Base-by-base conservation (phyloP, 2,113 vertebrate species). In the Platysternon megacephalum region DNA sequence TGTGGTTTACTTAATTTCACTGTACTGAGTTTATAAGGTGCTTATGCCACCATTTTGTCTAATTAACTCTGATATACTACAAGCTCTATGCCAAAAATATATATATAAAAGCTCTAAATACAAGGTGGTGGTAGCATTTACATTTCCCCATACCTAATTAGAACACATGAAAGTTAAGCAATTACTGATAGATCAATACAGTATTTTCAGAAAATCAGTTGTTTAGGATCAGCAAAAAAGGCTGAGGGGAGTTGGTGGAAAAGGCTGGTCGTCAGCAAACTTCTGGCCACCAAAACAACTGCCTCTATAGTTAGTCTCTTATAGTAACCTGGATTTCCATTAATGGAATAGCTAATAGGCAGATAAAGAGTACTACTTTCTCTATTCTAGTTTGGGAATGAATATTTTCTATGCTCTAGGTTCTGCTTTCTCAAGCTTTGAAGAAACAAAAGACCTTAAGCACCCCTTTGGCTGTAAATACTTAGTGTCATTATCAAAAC, bases 1-100 rank as follows among this genome's bases (percentile, higher is more conserved):
- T 87, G n/a, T 89, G 80, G 42, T 56, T 91, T 94, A 52, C 85
- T 94, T 94, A 90, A 94, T 96, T 93, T 85, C 35, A 79, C 49
- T 11, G 1, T 86, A 6, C 24, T 87, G 42, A 85, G 42, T 84
- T 87, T 90, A 48, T 88, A 61, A 90, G 35, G 8, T 79, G 94
- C 88, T 95, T 86, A 84, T 90, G 22, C 6, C 21, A 51, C 0
- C 2, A 76, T 48, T 96, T 93, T 89, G 39, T 17, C 68, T 91
- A 88, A 93, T n/a, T 91, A 82, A 93, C 49, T 82, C 65, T 94
- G 74, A 22, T 85, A 85, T 93, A 87, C 61, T 26, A n/a, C 52
- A 84, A 88, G 52, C 65, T 74, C 78, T 86, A n/a, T 1, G 5
- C 16, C 86, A 68, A 85, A 39, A 49, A 68, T 22, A 17, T 39